A percentile compares a stretch with the other conserved stretches of the same genome.
phyloP scores from a whole-genome alignment of 2,888 invertebrate species.

The Parthenolecanium corni region DNA sequence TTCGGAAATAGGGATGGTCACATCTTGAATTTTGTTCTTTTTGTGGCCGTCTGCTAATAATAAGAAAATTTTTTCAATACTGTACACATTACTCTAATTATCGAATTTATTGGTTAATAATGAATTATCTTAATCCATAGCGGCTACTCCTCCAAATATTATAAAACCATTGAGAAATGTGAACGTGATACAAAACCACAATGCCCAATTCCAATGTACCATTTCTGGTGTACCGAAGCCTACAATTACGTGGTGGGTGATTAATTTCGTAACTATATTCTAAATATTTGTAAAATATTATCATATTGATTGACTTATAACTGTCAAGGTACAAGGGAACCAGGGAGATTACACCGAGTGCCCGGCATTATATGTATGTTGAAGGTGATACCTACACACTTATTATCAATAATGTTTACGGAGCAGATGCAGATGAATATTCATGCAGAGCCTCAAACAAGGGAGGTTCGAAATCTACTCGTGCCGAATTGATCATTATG shows the following conservation, averaged over 20 bases:
- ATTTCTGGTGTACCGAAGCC: constrained; percentile 83
- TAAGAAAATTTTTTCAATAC: constrained; percentile 2
- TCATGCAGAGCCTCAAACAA: constrained; percentile 88
- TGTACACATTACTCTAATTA: too few species aligned
- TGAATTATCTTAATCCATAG: constrained; percentile 40
- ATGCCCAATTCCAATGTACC: constrained; percentile 83
- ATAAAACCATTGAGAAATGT: constrained; percentile 71
- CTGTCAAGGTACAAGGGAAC: constrained; percentile 74
- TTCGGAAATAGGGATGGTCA: too few species aligned
- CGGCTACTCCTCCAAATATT: constrained; percentile 81
- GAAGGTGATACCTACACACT: constrained; percentile 81
- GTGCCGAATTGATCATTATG: constrained; percentile 90
- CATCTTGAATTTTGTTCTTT: too few species aligned
- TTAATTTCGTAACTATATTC: neutral
- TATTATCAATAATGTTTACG: constrained; percentile 83
- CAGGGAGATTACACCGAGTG: constrained; percentile 83
- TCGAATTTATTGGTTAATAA: too few species aligned
- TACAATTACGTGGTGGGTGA: constrained; percentile 65
- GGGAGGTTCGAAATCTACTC: constrained; percentile 88
- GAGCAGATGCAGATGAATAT: constrained; percentile 98
- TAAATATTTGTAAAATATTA: too few species aligned
- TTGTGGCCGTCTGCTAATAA: too few species aligned
- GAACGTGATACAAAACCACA: constrained; percentile 87
- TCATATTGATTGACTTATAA: too few species aligned
- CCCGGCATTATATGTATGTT: constrained; percentile 80